A percentile compares a stretch with the other conserved stretches of the same genome.
Evolutionary conservation across 92 coral and sea anemone genomes (phyloP).

Genomic region (Phymanthus crucifer): DNA sequence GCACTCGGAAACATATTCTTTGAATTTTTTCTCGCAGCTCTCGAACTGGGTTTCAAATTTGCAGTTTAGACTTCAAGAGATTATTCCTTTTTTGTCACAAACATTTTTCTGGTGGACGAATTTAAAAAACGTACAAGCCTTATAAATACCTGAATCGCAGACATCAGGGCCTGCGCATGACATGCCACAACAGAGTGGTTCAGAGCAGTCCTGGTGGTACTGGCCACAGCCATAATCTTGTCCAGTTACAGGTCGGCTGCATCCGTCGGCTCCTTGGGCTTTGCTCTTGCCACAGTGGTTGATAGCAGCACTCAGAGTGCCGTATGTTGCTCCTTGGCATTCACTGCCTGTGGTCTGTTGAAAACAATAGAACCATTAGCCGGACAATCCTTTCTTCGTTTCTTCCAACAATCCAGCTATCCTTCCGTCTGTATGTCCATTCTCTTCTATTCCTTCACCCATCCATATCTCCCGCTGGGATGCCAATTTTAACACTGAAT

Average conservation of each 20-base stretch:
- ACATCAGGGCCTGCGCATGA: constrained; percentile 72
- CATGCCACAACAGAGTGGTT: constrained; percentile 80
- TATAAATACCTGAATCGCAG: constrained; percentile 64
- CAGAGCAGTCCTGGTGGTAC: constrained; percentile 76
- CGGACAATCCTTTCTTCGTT: no score
- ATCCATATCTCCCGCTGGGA: no score
- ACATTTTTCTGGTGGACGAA: no score
- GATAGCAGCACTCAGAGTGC: constrained; percentile 76
- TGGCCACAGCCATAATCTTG: constrained; percentile 72
- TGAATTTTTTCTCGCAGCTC: no score
- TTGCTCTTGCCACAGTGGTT: constrained; percentile 70
- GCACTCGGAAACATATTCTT: no score
- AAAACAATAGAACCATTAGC: background rate
- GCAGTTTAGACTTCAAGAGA: no score
- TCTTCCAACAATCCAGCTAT: background rate
- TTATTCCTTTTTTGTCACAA: no score
- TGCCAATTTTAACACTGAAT: no score
- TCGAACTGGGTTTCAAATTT: no score
- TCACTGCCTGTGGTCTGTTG: constrained; percentile 73
- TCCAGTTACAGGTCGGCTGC: constrained; percentile 55
- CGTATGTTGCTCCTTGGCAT: constrained; percentile 70
- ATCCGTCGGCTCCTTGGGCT: constrained; percentile 65
- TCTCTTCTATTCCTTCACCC: no score
- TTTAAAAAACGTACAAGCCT: background rate
- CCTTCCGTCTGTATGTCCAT: background rate